Percentiles rank a stretch among this genome's conserved stretches.
Conservation (phyloP, 2,113 vertebrate genomes). For the Dipodomys spectabilis region DNA sequence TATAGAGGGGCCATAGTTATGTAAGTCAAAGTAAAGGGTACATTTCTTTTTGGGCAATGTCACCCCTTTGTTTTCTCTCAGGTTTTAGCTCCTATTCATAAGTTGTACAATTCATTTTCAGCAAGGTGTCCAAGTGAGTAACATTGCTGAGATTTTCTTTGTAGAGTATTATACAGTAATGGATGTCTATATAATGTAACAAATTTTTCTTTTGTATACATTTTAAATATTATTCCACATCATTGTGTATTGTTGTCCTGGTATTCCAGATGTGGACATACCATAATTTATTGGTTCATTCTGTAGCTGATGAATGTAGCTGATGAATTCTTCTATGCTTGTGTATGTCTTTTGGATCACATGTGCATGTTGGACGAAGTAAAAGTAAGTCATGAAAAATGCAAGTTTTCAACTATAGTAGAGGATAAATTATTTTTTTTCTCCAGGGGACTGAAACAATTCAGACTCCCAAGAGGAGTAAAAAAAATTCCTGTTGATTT, state of each 20-base stretch:
- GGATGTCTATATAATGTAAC: background rate
- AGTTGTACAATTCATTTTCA: too few species aligned
- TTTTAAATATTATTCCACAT: background rate
- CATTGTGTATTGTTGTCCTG: background rate
- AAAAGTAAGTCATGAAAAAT: background rate
- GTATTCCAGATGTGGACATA: background rate
- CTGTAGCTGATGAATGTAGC: background rate
- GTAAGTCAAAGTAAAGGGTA: too few species aligned
- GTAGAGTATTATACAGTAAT: background rate
- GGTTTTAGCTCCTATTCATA: too few species aligned
- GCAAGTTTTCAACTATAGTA: background rate
- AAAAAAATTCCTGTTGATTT: background rate
- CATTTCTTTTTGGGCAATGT: too few species aligned
- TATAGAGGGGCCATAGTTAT: too few species aligned
- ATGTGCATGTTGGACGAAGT: background rate
- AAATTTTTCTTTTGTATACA: background rate
- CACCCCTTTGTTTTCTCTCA: too few species aligned
- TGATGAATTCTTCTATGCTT: background rate
- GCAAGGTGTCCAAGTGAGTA: too few species aligned
- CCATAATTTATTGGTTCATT: background rate
- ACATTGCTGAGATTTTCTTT: background rate
- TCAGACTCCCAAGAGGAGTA: background rate
- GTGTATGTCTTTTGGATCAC: background rate
- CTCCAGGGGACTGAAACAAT: background rate
- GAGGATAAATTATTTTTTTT: conserved; percentile 20